A percentile compares a stretch with the other conserved stretches of the same genome.
These are phyloP conservation scores for Apogon talboti DNA, from an alignment of 2,797 vertebrate species.

Conservation along the genomic window DNA sequence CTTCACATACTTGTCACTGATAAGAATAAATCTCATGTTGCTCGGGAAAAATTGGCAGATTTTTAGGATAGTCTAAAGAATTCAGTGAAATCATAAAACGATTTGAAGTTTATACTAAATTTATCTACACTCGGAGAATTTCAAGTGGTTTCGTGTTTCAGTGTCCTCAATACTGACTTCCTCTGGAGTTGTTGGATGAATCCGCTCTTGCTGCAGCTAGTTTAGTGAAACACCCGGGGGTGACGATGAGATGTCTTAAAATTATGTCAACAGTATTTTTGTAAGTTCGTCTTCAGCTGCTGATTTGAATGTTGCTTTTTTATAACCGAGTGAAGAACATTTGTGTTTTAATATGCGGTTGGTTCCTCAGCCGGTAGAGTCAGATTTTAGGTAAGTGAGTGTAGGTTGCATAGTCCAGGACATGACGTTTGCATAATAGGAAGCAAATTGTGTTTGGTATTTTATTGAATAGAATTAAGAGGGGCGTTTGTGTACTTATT, in stretches of 20 bases:
- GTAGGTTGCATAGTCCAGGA: constrained; percentile 19
- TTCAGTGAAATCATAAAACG: no score
- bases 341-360: constrained; percentile 37
- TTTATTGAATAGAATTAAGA: constrained; percentile 46
- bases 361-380: constrained; percentile 31
- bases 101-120: constrained; percentile 24
- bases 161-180: constrained; percentile 15
- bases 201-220: constrained; percentile 21
- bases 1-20: no score
- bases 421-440: constrained; percentile 12
- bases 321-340: constrained; percentile 28
- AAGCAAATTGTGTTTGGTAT: constrained; percentile 38
- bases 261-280: constrained; percentile 65
- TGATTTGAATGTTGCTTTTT: constrained; percentile 65
- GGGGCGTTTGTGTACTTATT: constrained; percentile 31
- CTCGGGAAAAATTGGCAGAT: no score
- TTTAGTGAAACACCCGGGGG: constrained; percentile 3
- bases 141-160: constrained; percentile 7
- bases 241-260: constrained; percentile 34
- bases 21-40: no score
- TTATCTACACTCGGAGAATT: constrained; percentile 28
- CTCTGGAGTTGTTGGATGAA: constrained; percentile 4
- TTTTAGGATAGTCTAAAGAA: no score
- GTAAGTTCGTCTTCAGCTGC: constrained; percentile 58
- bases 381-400: constrained; percentile 9